phyloP scores from a whole-genome alignment of 2,113 vertebrate species.

The Haplochromis burtoni region DNA sequence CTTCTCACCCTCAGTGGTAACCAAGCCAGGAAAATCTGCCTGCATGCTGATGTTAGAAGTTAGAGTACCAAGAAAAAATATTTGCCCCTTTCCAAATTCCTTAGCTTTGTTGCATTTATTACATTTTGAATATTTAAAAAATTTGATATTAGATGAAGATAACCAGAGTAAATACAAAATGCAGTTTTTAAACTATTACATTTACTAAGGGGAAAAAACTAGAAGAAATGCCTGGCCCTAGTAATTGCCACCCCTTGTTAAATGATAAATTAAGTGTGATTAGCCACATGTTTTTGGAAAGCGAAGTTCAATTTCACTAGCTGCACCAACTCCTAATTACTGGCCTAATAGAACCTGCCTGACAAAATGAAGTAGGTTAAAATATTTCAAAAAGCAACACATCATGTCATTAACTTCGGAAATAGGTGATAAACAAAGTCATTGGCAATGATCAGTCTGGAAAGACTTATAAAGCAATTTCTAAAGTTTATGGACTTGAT shows the following conservation, averaged over 20 bases:
- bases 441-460: not conserved
- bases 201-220: not conserved
- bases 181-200: not conserved
- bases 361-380: not conserved
- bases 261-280: not conserved
- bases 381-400: not conserved
- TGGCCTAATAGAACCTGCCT: not conserved
- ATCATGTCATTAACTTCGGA: not conserved
- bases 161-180: not conserved
- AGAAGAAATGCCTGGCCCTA: not conserved
- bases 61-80: not conserved
- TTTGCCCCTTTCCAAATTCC: not conserved
- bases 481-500: not conserved
- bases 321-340: not conserved
- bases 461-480: not conserved
- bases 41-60: not conserved
- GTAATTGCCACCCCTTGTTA: not conserved
- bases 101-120: not conserved
- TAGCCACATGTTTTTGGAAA: not conserved
- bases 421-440: not conserved
- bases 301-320: not conserved
- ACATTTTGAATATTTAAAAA: not conserved
- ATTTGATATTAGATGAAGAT: not conserved
- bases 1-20: not conserved
- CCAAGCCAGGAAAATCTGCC: not conserved